Evolutionary conservation across 2,888 invertebrate genomes (phyloP).

Genomic region (Drosophila austrosaltans): DNA sequence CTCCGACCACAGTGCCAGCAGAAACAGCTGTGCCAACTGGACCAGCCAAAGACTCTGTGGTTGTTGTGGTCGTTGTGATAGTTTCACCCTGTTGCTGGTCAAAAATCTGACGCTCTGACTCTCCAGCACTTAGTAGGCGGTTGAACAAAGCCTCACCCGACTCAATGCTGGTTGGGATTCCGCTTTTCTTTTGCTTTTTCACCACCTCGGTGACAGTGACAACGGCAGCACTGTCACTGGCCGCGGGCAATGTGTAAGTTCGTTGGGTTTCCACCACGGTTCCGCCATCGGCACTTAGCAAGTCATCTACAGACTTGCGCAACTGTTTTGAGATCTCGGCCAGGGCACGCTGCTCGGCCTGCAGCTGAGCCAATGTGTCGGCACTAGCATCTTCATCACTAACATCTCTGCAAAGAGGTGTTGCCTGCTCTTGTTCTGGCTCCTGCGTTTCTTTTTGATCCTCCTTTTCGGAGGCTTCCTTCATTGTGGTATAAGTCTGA

Average conservation of each 20-base stretch:
- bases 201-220: constrained; percentile 73
- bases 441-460: constrained; percentile 18
- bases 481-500: constrained; percentile 78
- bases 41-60: constrained; percentile 65
- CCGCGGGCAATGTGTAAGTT: constrained; percentile 60
- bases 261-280: constrained; percentile 67
- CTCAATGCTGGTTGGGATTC: constrained; percentile 23
- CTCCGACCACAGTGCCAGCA: constrained; percentile 19
- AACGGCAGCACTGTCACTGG: constrained; percentile 52
- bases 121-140: constrained; percentile 72
- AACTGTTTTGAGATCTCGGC: constrained; percentile 80
- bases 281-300: constrained; percentile 67
- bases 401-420: not conserved
- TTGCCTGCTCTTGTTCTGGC: not conserved
- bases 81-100: constrained; percentile 76
- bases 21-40: constrained; percentile 29
- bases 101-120: constrained; percentile 71
- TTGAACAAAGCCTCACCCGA: constrained; percentile 78
- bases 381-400: constrained; percentile 6
- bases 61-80: constrained; percentile 79
- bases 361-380: constrained; percentile 71
- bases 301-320: constrained; percentile 78
- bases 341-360: constrained; percentile 79
- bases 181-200: constrained; percentile 57
- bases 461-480: constrained; percentile 54